Conservation (phyloP, 37 sponge, comb jelly and placozoan species). For the Crambe crambe region DNA sequence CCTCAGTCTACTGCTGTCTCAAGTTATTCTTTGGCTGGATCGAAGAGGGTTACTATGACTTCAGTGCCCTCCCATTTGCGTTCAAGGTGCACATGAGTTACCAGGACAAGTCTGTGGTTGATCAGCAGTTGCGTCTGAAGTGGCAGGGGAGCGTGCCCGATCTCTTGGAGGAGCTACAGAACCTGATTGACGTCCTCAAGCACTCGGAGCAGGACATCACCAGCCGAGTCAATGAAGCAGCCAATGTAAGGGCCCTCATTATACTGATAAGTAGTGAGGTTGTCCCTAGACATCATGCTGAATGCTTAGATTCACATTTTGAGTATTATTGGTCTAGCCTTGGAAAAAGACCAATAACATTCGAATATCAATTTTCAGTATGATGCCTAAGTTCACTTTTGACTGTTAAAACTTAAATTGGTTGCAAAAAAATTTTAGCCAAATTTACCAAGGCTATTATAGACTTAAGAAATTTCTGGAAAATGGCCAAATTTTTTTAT, state of each 20-base stretch:
- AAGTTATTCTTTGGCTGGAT: conserved; percentile 68
- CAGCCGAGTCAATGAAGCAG: conserved; percentile 20
- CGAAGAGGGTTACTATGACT: conserved; percentile 75
- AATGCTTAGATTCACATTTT: no score
- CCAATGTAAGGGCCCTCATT: conserved; percentile 18
- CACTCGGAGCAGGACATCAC: conserved; percentile 39
- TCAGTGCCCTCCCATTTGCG: conserved; percentile 53
- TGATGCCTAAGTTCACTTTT: no score
- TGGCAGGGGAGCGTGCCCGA: conserved; percentile 12
- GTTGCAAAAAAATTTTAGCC: no score
- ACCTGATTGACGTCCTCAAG: conserved; percentile 35
- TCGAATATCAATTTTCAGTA: no score
- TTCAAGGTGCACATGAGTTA: conserved; percentile 54
- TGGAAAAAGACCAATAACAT: no score
- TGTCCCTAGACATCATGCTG: no score
- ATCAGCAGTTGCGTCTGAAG: background rate
- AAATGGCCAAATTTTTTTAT: no score
- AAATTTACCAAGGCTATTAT: no score
- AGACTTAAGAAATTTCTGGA: no score
- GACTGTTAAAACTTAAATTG: no score
- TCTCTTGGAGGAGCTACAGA: conserved; percentile 29
- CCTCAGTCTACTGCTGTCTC: conserved; percentile 21
- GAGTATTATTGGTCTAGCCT: no score
- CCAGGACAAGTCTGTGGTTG: conserved; percentile 17
- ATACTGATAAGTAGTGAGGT: no score